Evolutionary conservation across 2,888 invertebrate species (phyloP), one percentile per base, ranked within the genome.

Genomic region (Polylopha cassiicola): DNA sequence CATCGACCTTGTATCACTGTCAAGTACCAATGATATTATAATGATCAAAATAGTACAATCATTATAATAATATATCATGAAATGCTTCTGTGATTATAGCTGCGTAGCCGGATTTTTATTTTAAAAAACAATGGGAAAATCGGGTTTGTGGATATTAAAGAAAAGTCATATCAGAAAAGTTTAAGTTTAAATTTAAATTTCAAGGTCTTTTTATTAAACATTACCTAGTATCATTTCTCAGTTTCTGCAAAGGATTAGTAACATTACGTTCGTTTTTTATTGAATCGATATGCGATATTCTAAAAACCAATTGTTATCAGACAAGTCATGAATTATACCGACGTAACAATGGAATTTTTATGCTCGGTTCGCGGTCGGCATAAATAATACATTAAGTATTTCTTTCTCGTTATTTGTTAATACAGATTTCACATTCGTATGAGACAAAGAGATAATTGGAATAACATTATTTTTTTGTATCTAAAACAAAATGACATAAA

Each of bases 331-430:
- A 37, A 23, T 29, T 17, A 18, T 20, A 31, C 38, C 15, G 22
- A 16, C 27, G 17, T 30, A 18, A 37, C 37, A 37, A 23, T 37
- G 29, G 30, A 24, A 23, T 17, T 30, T 37, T 37, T 37, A 22
- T 37, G 26, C 14, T 29, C 28, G n/a, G 34, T 28, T 20, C 8
- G 18, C 23, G 9, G 26, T 23, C 13, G 20, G 11, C 23, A 38
- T 43, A 38, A 38, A 43, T 43, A 39, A 43, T 39, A 36, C 43
- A 43, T 45, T 34, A 8, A 18, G 15, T 14, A 33, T 37, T 45
- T 33, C 37, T 32, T 29, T 34, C 36, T 33, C 29, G 24, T 36
- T n/a, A n/a, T n/a, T 36, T 32, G 21, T 27, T 37, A 15, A 24
- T 14, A 31, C 18, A 9, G 9, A 22, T 39, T 33, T 21, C 16